Conservation (phyloP, 2,797 vertebrate genomes). For the Babyrousa celebensis region DNA sequence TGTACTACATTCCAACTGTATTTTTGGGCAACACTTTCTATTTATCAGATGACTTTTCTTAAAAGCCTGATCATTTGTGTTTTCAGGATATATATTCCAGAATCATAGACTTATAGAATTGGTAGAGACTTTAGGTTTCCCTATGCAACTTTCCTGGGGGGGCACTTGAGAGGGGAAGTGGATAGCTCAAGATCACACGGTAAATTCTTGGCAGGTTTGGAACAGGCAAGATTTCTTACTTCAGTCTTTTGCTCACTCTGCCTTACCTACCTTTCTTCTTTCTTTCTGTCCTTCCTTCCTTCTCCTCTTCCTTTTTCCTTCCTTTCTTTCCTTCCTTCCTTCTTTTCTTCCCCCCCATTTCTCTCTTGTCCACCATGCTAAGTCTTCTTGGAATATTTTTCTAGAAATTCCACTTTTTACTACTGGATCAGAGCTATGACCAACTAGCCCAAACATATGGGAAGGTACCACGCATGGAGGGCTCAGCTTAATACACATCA, state of each 20-base stretch:
- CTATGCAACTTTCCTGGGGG: not conserved
- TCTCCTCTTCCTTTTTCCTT: no score
- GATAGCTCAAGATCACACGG: not conserved
- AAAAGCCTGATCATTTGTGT: not conserved
- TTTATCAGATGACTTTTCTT: not conserved
- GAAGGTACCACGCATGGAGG: not conserved
- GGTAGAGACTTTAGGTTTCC: not conserved
- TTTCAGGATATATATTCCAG: not conserved
- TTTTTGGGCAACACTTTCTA: not conserved
- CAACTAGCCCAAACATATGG: not conserved
- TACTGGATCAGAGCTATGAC: not conserved
- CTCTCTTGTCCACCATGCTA: not conserved
- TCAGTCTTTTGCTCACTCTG: no score
- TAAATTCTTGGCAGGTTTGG: not conserved
- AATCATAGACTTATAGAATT: constrained; percentile 4
- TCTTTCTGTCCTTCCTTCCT: not conserved
- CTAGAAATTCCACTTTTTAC: constrained; percentile 17
- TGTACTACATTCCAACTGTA: not conserved
- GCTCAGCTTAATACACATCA: not conserved
- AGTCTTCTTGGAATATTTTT: not conserved
- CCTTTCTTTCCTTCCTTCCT: no score
- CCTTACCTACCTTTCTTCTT: not conserved
- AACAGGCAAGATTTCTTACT: not conserved
- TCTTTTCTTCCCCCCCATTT: no score
- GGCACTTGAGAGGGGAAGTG: not conserved